A percentile compares a stretch with the other conserved stretches of the same genome.
phyloP scores from a whole-genome alignment of 2,797 vertebrate species.

The Pachyuromys duprasi region DNA sequence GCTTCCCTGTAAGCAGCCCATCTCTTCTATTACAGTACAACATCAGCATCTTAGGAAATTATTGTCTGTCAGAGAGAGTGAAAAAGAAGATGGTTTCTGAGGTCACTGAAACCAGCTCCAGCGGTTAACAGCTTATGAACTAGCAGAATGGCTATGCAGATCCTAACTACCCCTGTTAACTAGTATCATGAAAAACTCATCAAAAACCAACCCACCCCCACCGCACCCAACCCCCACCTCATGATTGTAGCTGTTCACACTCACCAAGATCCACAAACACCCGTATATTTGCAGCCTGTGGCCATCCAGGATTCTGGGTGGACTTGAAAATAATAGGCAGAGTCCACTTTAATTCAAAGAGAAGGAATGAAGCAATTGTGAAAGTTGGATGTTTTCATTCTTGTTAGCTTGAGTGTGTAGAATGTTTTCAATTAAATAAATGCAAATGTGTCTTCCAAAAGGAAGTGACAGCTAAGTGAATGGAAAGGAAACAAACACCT shows the following conservation, averaged over 20 bases:
- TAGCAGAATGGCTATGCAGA: not conserved
- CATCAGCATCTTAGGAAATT: slow-evolving; percentile 67
- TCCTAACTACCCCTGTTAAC: too few species aligned
- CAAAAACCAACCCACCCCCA: not conserved
- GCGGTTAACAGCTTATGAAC: not conserved
- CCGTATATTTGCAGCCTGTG: too few species aligned
- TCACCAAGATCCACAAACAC: not conserved
- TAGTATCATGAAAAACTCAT: not conserved
- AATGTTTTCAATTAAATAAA: not conserved
- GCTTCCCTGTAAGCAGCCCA: slow-evolving; percentile 21
- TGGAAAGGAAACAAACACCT: not conserved
- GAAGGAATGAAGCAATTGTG: not conserved
- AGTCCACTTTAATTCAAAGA: not conserved
- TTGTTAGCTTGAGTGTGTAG: not conserved
- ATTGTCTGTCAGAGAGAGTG: slow-evolving; percentile 41
- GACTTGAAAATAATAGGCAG: not conserved
- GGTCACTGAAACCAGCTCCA: slow-evolving; percentile 45
- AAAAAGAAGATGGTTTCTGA: slow-evolving; percentile 22
- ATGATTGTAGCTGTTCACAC: not conserved
- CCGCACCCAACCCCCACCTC: not conserved
- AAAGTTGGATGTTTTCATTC: not conserved
- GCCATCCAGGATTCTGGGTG: not conserved
- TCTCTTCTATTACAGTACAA: slow-evolving; percentile 38
- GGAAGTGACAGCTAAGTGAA: not conserved
- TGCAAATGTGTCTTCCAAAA: not conserved